A percentile compares a stretch with the other conserved stretches of the same genome.
Evolutionary conservation across 2,797 vertebrate genomes (phyloP).

Genomic region (Distichodus sexfasciatus): DNA sequence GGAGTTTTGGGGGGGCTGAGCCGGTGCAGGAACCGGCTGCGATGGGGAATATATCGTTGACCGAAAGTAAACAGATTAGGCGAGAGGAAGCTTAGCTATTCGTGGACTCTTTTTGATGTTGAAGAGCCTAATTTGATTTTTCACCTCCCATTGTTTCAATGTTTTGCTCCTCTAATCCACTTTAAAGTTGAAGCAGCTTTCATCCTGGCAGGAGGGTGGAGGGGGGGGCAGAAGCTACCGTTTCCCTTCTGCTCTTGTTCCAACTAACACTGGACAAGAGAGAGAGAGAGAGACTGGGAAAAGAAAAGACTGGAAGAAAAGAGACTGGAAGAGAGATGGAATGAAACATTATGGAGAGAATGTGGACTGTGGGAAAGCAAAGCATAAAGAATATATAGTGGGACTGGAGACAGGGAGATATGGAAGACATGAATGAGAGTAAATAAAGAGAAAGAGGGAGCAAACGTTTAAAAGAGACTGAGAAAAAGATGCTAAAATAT

Average conservation of each 20-base stretch:
- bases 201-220: constrained; percentile 62
- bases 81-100: constrained; percentile 73
- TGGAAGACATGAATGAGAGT: too few relatives aligned
- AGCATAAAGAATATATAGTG: constrained; percentile 33
- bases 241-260: constrained; percentile 36
- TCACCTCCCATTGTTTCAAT: constrained; percentile 84
- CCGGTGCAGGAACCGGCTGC: constrained; percentile 62
- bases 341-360: too few relatives aligned
- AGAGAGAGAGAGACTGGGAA: constrained; percentile 42
- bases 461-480: neutral
- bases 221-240: constrained; percentile 31
- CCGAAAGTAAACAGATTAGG: constrained; percentile 80
- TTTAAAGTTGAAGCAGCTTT: constrained; percentile 82
- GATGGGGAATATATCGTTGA: constrained; percentile 69
- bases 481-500: too few relatives aligned
- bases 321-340: neutral
- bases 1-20: constrained; percentile 13
- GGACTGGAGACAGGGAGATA: constrained; percentile 44
- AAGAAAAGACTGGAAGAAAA: constrained; percentile 39
- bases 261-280: constrained; percentile 12
- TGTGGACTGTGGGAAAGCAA: too few relatives aligned
- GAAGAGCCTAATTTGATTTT: constrained; percentile 81
- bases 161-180: constrained; percentile 79
- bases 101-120: constrained; percentile 75
- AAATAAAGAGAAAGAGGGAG: too few relatives aligned